Evolutionary conservation across 2,797 vertebrate genomes (phyloP).

Genomic region (Enteromius argenteus): DNA sequence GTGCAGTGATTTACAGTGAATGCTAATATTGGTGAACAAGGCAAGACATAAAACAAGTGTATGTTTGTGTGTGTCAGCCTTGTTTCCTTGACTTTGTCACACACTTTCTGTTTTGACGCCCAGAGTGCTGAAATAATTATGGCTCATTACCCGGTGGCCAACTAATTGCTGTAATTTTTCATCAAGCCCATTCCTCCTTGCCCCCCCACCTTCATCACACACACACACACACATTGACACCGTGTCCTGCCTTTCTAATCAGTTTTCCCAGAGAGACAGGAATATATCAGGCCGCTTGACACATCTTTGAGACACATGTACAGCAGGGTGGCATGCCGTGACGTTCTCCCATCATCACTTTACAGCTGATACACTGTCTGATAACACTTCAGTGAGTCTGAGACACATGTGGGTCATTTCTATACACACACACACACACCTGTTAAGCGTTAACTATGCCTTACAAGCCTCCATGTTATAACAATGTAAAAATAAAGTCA

Average conservation of each 20-base stretch:
- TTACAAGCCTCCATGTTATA: background rate
- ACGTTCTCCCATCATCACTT: conserved; percentile 17
- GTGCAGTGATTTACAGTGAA: conserved; percentile 12
- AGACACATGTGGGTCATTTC: conserved; percentile 13
- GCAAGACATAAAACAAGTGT: conserved; percentile 18
- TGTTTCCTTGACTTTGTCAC: conserved; percentile 46
- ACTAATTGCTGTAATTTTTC: conserved; percentile 81
- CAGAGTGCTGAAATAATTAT: conserved; percentile 77
- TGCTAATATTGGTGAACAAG: background rate
- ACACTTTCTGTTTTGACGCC: conserved; percentile 57
- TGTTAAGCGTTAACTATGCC: background rate
- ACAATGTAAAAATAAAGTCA: background rate
- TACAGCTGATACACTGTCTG: background rate
- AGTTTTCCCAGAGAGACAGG: conserved; percentile 65
- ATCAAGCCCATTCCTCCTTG: conserved; percentile 66
- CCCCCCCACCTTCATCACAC: conserved; percentile 46
- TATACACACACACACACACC: background rate
- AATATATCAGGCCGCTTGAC: conserved; percentile 54
- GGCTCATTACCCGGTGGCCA: conserved; percentile 74
- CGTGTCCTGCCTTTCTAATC: conserved; percentile 60
- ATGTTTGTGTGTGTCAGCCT: conserved; percentile 30
- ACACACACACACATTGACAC: conserved; percentile 65
- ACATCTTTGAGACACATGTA: conserved; percentile 37
- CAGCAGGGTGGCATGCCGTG: background rate
- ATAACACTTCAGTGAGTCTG: conserved; percentile 6